phyloP scores from a whole-genome alignment of 2,113 vertebrate genomes.

The Ahaetulla prasina region DNA sequence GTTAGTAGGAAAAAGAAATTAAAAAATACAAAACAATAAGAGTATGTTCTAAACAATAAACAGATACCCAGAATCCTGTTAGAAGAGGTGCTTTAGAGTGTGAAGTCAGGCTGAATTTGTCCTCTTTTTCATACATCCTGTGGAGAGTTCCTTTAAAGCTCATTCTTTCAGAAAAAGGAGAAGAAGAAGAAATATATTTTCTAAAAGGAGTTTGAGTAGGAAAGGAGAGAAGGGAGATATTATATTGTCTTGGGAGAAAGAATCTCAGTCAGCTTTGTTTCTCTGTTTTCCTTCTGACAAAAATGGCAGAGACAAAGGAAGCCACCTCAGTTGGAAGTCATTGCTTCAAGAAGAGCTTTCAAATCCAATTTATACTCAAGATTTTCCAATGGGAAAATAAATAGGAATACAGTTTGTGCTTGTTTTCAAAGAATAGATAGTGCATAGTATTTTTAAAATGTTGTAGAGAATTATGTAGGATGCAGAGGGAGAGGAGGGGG shows the following conservation, averaged over 20 bases:
- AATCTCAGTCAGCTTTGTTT: not conserved
- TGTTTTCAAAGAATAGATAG: not conserved
- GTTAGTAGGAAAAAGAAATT: not conserved
- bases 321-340: not conserved
- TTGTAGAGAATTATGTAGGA: not conserved
- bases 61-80: not conserved
- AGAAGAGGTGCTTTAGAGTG: not conserved
- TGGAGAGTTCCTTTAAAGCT: not conserved
- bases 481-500: not conserved
- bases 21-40: not conserved
- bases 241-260: not conserved
- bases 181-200: not conserved
- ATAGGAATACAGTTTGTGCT: not conserved
- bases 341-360: not conserved
- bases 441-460: not conserved
- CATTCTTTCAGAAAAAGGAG: not conserved
- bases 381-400: not conserved
- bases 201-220: not conserved
- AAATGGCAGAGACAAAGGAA: not conserved
- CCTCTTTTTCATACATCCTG: not conserved
- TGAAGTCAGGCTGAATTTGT: not conserved
- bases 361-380: not conserved
- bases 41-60: not conserved
- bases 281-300: not conserved
- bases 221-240: not conserved